phyloP scores from a whole-genome alignment of 2,797 vertebrate species.

The Nyctibius grandis region DNA sequence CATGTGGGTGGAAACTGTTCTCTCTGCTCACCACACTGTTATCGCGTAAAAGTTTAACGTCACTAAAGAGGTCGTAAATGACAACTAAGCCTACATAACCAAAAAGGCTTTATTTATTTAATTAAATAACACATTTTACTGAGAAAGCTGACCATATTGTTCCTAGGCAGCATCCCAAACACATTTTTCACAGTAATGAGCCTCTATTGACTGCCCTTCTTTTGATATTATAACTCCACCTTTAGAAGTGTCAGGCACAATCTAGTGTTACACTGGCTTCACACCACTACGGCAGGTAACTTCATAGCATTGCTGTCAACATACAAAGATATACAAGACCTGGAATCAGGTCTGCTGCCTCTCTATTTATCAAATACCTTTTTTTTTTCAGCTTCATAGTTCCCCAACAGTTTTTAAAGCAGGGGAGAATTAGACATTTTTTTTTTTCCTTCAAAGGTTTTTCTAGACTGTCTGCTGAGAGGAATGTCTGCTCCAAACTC shows the following conservation, averaged over 20 bases:
- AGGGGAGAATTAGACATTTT: neutral
- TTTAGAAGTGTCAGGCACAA: neutral
- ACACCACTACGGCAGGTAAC: neutral
- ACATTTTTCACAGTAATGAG: neutral
- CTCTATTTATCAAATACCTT: neutral
- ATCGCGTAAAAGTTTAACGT: conserved; percentile 40
- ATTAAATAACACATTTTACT: neutral
- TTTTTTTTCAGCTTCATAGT: neutral
- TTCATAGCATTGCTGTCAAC: neutral
- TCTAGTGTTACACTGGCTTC: neutral
- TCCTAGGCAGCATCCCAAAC: neutral
- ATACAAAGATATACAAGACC: neutral
- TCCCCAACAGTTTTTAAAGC: neutral
- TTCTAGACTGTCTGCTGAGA: neutral
- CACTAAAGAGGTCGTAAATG: conserved; percentile 18
- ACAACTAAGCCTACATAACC: neutral
- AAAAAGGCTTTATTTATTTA: conserved; percentile 15
- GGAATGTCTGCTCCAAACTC: neutral
- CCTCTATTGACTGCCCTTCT: neutral
- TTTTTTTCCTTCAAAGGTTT: neutral
- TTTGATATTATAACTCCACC: neutral
- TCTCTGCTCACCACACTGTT: neutral
- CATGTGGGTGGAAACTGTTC: conserved; percentile 38
- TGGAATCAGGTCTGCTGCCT: neutral
- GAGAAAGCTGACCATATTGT: neutral